Conservation (phyloP, 2,888 invertebrate species). For the Apodemia duryi region DNA sequence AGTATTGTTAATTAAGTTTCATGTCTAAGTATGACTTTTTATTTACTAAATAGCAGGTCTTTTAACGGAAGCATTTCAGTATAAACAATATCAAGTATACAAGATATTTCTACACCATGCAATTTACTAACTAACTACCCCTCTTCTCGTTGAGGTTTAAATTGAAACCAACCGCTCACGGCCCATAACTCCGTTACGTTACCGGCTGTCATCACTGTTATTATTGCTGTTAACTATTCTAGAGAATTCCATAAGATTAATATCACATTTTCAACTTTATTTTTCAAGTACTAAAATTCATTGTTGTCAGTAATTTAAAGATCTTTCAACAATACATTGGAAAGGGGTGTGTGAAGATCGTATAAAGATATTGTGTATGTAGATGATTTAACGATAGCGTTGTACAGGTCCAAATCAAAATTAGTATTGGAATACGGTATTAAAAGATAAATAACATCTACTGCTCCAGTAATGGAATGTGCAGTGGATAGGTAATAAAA, state of each 20-base stretch:
- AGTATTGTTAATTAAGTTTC: background rate
- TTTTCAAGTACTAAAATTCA: constrained; percentile 14
- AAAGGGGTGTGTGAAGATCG: constrained; percentile 34
- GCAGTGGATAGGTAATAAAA: background rate
- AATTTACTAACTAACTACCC: constrained; percentile 47
- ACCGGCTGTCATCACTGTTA: constrained; percentile 42
- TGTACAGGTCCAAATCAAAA: constrained; percentile 25
- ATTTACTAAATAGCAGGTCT: constrained; percentile 18
- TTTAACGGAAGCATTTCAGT: constrained; percentile 41
- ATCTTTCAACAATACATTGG: constrained; percentile 18
- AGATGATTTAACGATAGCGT: constrained; percentile 32
- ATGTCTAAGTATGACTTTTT: background rate
- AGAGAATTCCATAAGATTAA: constrained; percentile 23
- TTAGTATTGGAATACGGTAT: constrained; percentile 6
- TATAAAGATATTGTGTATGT: constrained; percentile 40
- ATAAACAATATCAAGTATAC: constrained; percentile 48
- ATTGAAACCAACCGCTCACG: constrained; percentile 52
- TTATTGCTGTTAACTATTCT: constrained; percentile 30
- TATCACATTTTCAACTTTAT: constrained; percentile 16
- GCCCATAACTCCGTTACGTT: constrained; percentile 47
- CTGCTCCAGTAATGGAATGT: background rate
- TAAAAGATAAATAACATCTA: background rate
- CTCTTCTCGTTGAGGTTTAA: constrained; percentile 40
- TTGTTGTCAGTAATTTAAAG: background rate
- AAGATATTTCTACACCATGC: constrained; percentile 39